Evolutionary conservation across 2,797 vertebrate genomes (phyloP).

Genomic region (Vespertilio murinus): DNA sequence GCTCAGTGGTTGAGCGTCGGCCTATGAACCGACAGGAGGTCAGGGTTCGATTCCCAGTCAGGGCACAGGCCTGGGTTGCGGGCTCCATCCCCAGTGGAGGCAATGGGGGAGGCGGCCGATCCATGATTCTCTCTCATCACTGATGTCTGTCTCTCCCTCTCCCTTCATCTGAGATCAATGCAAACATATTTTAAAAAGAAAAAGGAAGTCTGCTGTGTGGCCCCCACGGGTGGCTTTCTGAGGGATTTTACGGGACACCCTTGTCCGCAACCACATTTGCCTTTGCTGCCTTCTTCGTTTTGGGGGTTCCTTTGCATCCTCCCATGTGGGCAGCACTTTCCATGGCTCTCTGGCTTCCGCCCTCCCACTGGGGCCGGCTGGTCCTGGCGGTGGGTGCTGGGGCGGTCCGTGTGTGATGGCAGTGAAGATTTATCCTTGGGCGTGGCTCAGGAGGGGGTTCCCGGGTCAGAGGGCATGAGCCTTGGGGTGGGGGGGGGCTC

Average conservation of each 20-base stretch:
- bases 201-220: background rate
- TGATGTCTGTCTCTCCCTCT: too few species aligned
- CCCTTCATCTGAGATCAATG: too few species aligned
- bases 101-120: too few species aligned
- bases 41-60: too few species aligned
- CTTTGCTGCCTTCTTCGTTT: background rate
- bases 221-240: background rate
- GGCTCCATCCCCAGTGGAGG: too few species aligned
- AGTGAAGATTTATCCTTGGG: accelerated
- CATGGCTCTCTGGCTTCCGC: accelerated
- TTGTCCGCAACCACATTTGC: accelerated
- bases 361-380: accelerated
- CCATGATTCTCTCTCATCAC: too few species aligned
- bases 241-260: background rate
- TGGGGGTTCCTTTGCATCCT: background rate
- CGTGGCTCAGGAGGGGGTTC: background rate
- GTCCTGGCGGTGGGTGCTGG: accelerated
- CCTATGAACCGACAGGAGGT: too few species aligned
- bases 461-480: background rate
- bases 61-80: too few species aligned
- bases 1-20: too few species aligned
- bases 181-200: too few species aligned
- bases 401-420: background rate
- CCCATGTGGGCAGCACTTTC: too few species aligned
- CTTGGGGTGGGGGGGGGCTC: background rate